These are phyloP conservation scores for Tretioscincus oriximinensis DNA, from an alignment of 2,113 vertebrate genomes.

Conservation along the genomic window DNA sequence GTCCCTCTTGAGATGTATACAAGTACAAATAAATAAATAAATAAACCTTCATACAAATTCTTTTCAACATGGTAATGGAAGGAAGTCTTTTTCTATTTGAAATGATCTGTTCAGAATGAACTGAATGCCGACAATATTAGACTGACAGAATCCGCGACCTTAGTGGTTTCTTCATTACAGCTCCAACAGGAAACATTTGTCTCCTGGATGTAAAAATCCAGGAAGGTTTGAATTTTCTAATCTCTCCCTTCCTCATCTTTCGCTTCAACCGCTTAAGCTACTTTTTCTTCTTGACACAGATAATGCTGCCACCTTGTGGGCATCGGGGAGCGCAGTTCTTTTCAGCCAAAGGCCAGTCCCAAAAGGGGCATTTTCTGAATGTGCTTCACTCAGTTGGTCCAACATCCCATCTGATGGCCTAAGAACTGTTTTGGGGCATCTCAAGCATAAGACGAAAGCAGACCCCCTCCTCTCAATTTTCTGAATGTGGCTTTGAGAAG, in stretches of 20 bases:
- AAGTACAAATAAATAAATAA: too few species aligned
- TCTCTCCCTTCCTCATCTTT: too few species aligned
- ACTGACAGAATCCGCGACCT: neutral
- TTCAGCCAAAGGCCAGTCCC: too few species aligned
- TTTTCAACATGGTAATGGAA: neutral
- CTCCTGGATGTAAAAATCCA: neutral
- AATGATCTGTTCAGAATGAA: too few species aligned
- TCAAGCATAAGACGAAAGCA: too few species aligned
- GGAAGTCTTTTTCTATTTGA: neutral
- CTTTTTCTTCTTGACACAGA: neutral
- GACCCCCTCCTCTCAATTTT: too few species aligned
- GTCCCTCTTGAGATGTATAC: too few species aligned
- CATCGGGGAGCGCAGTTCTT: neutral
- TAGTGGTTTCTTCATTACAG: neutral
- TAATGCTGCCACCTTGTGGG: conserved; percentile 46
- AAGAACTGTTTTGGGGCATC: too few species aligned
- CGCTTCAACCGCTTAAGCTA: neutral
- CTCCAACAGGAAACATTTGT: neutral
- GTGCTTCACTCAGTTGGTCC: too few species aligned
- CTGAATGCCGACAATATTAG: neutral
- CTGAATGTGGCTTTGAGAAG: too few species aligned
- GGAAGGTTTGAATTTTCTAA: neutral
- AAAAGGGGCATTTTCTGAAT: neutral
- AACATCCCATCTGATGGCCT: too few species aligned
- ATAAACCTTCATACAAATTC: neutral